Evolutionary conservation across 2,888 invertebrate genomes (phyloP).

Genomic region (Sinopyrophorus schimmeli): DNA sequence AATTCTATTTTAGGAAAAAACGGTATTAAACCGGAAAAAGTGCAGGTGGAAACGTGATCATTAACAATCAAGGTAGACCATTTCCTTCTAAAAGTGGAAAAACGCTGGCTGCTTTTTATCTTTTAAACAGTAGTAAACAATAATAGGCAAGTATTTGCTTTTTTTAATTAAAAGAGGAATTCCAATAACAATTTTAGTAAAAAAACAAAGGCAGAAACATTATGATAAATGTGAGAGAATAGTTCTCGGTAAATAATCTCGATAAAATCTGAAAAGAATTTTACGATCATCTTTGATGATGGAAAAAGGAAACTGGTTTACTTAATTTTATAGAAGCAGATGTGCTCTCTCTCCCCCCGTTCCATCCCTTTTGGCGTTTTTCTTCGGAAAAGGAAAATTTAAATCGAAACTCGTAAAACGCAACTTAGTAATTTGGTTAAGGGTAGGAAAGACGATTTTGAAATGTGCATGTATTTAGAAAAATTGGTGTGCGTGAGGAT

Average conservation of each 20-base stretch:
- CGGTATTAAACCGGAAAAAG: too few species aligned
- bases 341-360: conserved; percentile 21
- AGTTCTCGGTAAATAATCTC: conserved; percentile 16
- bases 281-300: conserved; percentile 24
- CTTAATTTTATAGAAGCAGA: conserved; percentile 30
- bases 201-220: conserved; percentile 2
- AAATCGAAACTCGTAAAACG: conserved; percentile 29
- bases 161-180: too few species aligned
- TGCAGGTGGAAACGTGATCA: too few species aligned
- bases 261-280: too few species aligned
- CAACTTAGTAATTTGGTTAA: conserved; percentile 29
- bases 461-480: conserved; percentile 25
- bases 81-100: too few species aligned
- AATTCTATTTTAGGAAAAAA: too few species aligned
- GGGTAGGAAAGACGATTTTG: conserved; percentile 20
- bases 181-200: not conserved
- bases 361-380: too few species aligned
- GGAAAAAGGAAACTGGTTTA: conserved; percentile 23
- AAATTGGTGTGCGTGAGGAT: conserved; percentile 22
- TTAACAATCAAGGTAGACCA: too few species aligned
- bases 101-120: too few species aligned
- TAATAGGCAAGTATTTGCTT: too few species aligned
- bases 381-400: conserved; percentile 24
- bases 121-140: too few species aligned
- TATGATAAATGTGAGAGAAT: conserved; percentile 22